Conservation (phyloP, 2,888 invertebrate genomes). For the Leucophenga maculata region DNA sequence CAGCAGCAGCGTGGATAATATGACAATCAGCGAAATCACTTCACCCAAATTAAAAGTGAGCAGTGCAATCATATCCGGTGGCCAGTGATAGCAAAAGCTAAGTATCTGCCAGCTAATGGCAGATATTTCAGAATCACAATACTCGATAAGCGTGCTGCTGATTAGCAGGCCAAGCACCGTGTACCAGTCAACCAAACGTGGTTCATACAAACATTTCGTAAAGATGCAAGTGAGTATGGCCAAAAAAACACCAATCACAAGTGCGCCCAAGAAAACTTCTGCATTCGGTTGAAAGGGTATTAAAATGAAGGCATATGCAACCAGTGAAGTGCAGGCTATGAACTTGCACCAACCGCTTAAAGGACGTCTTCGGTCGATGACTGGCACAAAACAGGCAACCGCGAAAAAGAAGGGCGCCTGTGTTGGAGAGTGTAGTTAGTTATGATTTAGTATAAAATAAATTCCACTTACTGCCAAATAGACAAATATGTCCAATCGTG, state of each 20-base stretch:
- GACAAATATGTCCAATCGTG: too few relatives aligned
- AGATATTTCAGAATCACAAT: not conserved
- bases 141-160: not conserved
- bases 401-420: not conserved
- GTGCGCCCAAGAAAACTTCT: not conserved
- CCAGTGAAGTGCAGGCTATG: not conserved
- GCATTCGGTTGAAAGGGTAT: not conserved
- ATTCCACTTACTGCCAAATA: too few relatives aligned
- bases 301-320: not conserved
- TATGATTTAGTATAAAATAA: not conserved
- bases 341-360: conserved; percentile 7
- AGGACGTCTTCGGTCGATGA: conserved; percentile 1
- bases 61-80: conserved; percentile 12
- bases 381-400: not conserved
- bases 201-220: not conserved
- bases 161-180: not conserved
- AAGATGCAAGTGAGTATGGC: not conserved
- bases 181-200: not conserved
- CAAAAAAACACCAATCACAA: not conserved
- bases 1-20: not conserved
- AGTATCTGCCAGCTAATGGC: conserved; percentile 1
- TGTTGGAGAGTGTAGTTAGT: not conserved
- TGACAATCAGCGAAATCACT: not conserved
- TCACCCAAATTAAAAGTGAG: not conserved
- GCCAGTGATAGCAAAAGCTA: not conserved